Base-by-base conservation (phyloP, 2,797 vertebrate species). In the Lutjanus campechanus region DNA sequence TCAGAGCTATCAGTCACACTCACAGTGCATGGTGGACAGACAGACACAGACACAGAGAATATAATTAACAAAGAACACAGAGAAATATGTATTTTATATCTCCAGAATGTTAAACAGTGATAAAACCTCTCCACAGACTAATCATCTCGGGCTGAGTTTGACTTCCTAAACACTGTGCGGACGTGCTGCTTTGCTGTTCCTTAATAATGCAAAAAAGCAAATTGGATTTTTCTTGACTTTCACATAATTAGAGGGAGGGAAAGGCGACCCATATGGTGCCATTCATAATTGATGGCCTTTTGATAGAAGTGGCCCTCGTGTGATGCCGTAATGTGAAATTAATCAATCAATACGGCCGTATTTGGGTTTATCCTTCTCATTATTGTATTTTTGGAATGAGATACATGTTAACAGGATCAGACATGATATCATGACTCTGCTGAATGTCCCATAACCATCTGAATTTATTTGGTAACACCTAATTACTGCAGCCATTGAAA, bases 151-250 rank as follows among this genome's bases (percentile, higher is more conserved):
- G 20, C 11, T 69, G 20, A 44, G 64, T 78, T 22, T 72, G 63
- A 85, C 54, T 54, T 76, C 16, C 16, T 47, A 51, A 74, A 72
- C 19, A 40, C 25, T 10, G 19, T 49, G 10, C 0, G 0, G 46
- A 43, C 0, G 5, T 72, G 66, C 43, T 1, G 19, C 13, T 60
- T 74, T 44, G 0, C 11, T 67, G 41, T 81, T 78, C 64, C 87
- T 91, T 77, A 91, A 91, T 91, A 89, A 93, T 92, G 90, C 77
- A 91, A 73, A 88, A 79, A 46, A 81, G 59, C 56, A 86, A 91
- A 91, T 89, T 91, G 80, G 84, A 92, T 90, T 91, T 91, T 88
- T 86, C 82, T 88, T 84, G 81, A 88, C 87, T 90, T 90, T 83
- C 71, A 83, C 72, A 85, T 88, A 89, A 92, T 91, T 82, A 88